Evolutionary conservation across 2,797 vertebrate species (phyloP).

Genomic region (Xerus rutilus): DNA sequence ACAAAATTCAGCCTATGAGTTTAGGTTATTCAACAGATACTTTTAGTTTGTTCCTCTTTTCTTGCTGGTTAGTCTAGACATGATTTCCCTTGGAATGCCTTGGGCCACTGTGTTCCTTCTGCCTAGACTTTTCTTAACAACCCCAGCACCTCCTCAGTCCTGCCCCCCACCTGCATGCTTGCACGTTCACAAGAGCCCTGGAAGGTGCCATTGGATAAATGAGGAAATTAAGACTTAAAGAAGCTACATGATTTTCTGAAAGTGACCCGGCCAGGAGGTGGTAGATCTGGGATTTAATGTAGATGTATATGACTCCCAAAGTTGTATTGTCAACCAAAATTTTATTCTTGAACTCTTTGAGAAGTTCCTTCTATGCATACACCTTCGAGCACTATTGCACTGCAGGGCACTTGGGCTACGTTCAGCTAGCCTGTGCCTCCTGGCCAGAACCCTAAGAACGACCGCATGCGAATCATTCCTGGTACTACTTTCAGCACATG

Average conservation of each 20-base stretch:
- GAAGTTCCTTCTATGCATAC: background rate
- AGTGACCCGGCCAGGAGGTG: constrained; percentile 44
- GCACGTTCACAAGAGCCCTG: background rate
- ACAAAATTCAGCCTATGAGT: constrained; percentile 11
- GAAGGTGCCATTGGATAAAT: constrained; percentile 47
- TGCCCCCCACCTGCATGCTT: background rate
- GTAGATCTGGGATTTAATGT: constrained; percentile 31
- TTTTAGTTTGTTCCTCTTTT: constrained; percentile 8
- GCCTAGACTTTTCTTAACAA: background rate
- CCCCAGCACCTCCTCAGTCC: background rate
- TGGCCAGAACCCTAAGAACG: background rate
- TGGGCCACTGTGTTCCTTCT: background rate
- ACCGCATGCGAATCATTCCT: background rate
- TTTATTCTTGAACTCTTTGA: constrained; percentile 43
- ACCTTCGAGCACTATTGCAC: background rate
- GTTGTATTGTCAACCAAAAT: constrained; percentile 4
- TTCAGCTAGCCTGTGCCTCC: background rate
- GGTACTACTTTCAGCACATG: background rate
- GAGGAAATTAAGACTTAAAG: constrained; percentile 58
- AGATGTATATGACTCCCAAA: background rate
- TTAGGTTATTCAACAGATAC: constrained; percentile 13
- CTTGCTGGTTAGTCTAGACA: background rate
- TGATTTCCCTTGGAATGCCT: background rate
- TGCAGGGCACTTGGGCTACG: background rate
- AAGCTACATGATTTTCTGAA: constrained; percentile 57